phyloP scores from a whole-genome alignment of 2,888 invertebrate genomes.

The Muscina levida region DNA sequence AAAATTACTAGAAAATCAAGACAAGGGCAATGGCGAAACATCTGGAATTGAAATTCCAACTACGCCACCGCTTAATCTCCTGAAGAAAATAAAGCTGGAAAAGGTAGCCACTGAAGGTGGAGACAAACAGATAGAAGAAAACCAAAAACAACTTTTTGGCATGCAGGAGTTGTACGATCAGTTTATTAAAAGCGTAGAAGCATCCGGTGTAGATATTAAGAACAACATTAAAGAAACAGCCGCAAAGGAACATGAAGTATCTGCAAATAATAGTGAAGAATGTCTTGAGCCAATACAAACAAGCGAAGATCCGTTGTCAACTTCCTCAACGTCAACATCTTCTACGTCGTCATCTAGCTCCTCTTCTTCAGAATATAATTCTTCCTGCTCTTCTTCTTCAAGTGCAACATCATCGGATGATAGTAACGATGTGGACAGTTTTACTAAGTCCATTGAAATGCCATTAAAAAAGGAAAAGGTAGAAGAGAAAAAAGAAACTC shows the following conservation, averaged over 20 bases:
- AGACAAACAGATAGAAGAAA: background rate
- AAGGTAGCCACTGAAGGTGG: background rate
- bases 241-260: background rate
- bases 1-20: slow-evolving; percentile 41
- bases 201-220: slow-evolving; percentile 69
- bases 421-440: slow-evolving; percentile 65
- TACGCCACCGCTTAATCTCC: slow-evolving; percentile 50
- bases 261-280: background rate
- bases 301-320: slow-evolving; percentile 63
- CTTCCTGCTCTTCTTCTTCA: slow-evolving; percentile 69
- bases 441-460: slow-evolving; percentile 50
- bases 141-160: slow-evolving; percentile 68
- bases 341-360: slow-evolving; percentile 67
- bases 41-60: slow-evolving; percentile 29
- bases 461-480: slow-evolving; percentile 33
- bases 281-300: background rate
- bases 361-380: slow-evolving; percentile 66
- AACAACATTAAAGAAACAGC: slow-evolving; percentile 35
- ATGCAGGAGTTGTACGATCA: slow-evolving; percentile 78
- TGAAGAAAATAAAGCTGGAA: slow-evolving; percentile 6
- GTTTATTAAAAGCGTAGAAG: slow-evolving; percentile 78
- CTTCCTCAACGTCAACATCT: slow-evolving; percentile 69
- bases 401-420: slow-evolving; percentile 67
- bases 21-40: slow-evolving; percentile 15
- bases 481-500: slow-evolving; percentile 9